Base-by-base conservation (phyloP, 2,113 vertebrate genomes). In the Mirounga angustirostris region DNA sequence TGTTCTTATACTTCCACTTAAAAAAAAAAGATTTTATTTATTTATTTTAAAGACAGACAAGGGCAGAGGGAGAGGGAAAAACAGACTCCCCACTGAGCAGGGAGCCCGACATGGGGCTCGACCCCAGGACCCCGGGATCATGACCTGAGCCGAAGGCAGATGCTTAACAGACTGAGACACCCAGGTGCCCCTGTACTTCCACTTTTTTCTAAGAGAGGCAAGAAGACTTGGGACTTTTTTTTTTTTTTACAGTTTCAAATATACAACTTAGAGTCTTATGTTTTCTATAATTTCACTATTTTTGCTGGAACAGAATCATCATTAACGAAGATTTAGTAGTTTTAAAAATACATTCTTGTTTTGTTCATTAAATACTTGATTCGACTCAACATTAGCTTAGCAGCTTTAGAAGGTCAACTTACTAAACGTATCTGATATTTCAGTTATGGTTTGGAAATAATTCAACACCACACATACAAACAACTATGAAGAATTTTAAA, bases 201-300 rank as follows among this genome's bases (percentile, higher is more conserved):
- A n/a, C 9, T 69, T 95, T 96, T 18, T 91, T 67, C 50, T 95
- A 56, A 96, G 58, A 85, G 33, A 54, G n/a, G 10, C 36, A 71
- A 54, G n/a, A 87, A 63, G 46, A 85, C 21, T 78, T 81, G 21
- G 56, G 21, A 67, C 5, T 33, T 80, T 82, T 50, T n/a, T 40
- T 30, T 46, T 10, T 56, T 56, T 73, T 84, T 84, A 61, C 30
- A 83, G 36, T 85, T 95, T 89, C 6, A 52, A 26, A 14, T 80
- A 8, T 40, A 40, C 3, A 56, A 84, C 11, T 67, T 91, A 46
- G 8, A 22, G 8, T 58, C 36, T 89, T 26, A 50, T 33, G 11
- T 76, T 98, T 96, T 97, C 74, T 54, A 36, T 59, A 81, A 71
- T 46, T 16, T 43, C 79, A 92, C 9, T 79, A 43, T 89, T 93